These are phyloP conservation scores for Psilopogon haemacephalus DNA, from an alignment of 2,113 vertebrate species.

Conservation along the genomic window DNA sequence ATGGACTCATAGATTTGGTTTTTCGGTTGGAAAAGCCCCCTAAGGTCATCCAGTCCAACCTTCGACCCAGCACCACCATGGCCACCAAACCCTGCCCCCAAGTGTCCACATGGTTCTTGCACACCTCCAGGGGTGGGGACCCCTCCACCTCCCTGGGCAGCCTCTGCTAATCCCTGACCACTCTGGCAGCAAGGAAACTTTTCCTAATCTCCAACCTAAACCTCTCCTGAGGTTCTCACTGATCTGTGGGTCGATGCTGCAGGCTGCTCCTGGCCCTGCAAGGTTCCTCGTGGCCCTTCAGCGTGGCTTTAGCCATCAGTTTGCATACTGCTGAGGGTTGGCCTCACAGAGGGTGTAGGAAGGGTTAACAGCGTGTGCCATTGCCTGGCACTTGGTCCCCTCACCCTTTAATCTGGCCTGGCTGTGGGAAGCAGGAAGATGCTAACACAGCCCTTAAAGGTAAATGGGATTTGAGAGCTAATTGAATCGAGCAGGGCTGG, in stretches of 20 bases:
- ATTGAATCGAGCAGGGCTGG: slow-evolving; percentile 41
- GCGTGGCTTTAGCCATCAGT: background rate
- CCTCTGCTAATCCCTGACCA: too few relatives aligned
- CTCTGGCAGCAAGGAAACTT: too few relatives aligned
- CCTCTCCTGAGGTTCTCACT: background rate
- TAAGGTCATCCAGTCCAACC: too few relatives aligned
- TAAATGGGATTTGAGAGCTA: slow-evolving; percentile 52
- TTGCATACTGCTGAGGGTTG: background rate
- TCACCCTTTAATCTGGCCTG: background rate
- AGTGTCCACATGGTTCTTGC: too few relatives aligned
- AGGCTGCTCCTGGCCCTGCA: background rate
- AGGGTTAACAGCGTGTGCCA: background rate
- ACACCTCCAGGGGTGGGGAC: too few relatives aligned
- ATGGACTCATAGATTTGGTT: too few relatives aligned
- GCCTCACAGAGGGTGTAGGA: background rate
- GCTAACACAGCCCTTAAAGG: slow-evolving; percentile 30
- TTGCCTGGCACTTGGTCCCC: background rate
- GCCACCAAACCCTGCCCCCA: too few relatives aligned
- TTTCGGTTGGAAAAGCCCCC: too few relatives aligned
- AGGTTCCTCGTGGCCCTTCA: background rate
- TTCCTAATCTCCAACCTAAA: too few relatives aligned
- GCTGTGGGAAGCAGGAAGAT: background rate
- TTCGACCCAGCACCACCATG: too few relatives aligned
- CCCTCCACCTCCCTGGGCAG: too few relatives aligned
- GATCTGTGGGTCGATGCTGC: background rate